Conservation (phyloP, 2,113 vertebrate species). For the Cyprinodon brontotheroides region DNA sequence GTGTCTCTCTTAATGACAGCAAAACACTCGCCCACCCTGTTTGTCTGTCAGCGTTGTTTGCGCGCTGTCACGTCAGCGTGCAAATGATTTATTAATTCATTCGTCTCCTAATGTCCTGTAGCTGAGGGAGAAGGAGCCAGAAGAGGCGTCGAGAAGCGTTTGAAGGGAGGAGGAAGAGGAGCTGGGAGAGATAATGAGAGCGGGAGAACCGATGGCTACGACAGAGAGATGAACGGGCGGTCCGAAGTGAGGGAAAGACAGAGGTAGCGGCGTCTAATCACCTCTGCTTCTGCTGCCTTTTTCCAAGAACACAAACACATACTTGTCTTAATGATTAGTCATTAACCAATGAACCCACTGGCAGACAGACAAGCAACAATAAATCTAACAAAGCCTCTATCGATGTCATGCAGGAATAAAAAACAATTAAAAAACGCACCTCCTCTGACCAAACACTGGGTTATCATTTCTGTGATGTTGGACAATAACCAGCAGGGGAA, state of each 20-base stretch:
- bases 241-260: conserved; percentile 59
- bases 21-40: conserved; percentile 57
- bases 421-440: conserved; percentile 42
- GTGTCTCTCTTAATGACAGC: conserved; percentile 70
- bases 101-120: conserved; percentile 70
- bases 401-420: conserved; percentile 35
- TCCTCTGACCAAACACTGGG: conserved; percentile 42
- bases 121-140: conserved; percentile 55
- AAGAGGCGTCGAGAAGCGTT: conserved; percentile 10
- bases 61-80: conserved; percentile 7
- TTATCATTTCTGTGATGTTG: conserved; percentile 36
- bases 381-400: conserved; percentile 63
- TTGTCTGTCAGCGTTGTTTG: conserved; percentile 51
- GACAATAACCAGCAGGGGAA: conserved; percentile 30
- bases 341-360: conserved; percentile 67
- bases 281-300: conserved; percentile 57
- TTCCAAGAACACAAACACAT: conserved; percentile 56
- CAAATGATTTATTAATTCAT: conserved; percentile 65
- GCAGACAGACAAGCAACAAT: conserved; percentile 56
- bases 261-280: conserved; percentile 69
- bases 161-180: conserved; percentile 34
- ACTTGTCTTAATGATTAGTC: conserved; percentile 68
- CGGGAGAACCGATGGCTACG: conserved; percentile 20
- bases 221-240: conserved; percentile 42
- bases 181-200: conserved; percentile 33